Evolutionary conservation across 2,888 invertebrate species (phyloP), one percentile per base, ranked within the genome.

Genomic region (Cepaea hortensis): DNA sequence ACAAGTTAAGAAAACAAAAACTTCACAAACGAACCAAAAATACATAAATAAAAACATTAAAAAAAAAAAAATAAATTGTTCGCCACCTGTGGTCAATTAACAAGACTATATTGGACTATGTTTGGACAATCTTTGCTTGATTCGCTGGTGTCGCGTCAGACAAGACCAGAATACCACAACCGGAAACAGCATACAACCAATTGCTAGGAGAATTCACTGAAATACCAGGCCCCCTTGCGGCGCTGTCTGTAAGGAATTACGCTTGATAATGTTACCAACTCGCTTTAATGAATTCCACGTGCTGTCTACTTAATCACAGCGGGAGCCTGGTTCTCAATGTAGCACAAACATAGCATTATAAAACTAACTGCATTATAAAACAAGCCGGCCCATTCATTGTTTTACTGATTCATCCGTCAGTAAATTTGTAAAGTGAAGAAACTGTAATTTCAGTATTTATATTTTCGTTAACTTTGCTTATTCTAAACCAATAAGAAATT

Each of bases 51-150:
- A 35, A 35, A 35, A 9, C 55, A 55, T 6, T 55, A 1, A 55
- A 55, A 55, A 11, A 55, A 55, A 55, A 55, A 6, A 55, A n/a
- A 9, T 9, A 55, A 4, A 55, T 3, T 55, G 55, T 55, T 35
- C 55, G 55, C 55, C 77, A 55, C 77, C 77, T 23, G n/a, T 55
- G 11, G 77, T 77, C 61, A 61, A 77, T 77, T 77, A 77, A 77
- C 75, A 75, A 6, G 55, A n/a, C 11, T 11, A 11, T 20, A 6
- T 11, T 9, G 55, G 35, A 62, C 79, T 15, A 13, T 35, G 23
- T 79, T 18, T 62, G 23, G 35, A 62, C 23, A 35, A 35, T 62
- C 13, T 18, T 62, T 35, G 35, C 18, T 61, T n/a, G 62, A 62
- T 18, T 79, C 20, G 55, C 23, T 77, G 50, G 55, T n/a, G 23